Evolutionary conservation across 2,888 invertebrate species (phyloP), one percentile per base, ranked within the genome.

Genomic region (Stomorhina lunata): DNA sequence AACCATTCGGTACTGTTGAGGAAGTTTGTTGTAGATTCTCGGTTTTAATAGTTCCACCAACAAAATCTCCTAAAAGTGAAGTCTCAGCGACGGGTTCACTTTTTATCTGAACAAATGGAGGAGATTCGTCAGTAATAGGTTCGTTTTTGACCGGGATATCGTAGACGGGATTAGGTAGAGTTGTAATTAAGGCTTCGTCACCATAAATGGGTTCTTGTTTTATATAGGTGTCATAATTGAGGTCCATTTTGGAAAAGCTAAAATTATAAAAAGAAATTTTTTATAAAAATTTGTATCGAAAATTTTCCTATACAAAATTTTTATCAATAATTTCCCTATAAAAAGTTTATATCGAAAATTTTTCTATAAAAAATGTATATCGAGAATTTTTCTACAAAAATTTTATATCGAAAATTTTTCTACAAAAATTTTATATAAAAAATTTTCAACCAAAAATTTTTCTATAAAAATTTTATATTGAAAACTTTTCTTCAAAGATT

Each of bases 61-160:
- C 4, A 20, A 12, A 3, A 37, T 27, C 50, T 7, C 37, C 29
- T 12, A 22, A 2, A 9, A 43, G 34, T 5, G 40, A 4, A 20
- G 43, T 12, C 3, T 59, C 75, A 2, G 12, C 10, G 1, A 40
- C 4, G 3, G 63, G 15, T 37, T 79, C 81, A 69, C 15, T 71
- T 75, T 82, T 75, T n/a, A 75, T 57, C 1, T 32, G 50, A 37
- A 63, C 6, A 4, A 37, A 6, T 4, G 73, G 7, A 12, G 12
- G 20, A 9, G 17, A 9, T 7, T 73, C 71, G 32, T 83, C 78
- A 2, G 17, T 55, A 7, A 75, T 65, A 6, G 77, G 73, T 25
- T 77, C 68, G 48, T 65, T 81, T 77, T 77, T 81, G 43, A 81
- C 9, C 1, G 57, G 25, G 9, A 71, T 71, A 43, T 63, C 57